Evolutionary conservation across 2,113 vertebrate species (phyloP).

Genomic region (Empidonax alnorum): DNA sequence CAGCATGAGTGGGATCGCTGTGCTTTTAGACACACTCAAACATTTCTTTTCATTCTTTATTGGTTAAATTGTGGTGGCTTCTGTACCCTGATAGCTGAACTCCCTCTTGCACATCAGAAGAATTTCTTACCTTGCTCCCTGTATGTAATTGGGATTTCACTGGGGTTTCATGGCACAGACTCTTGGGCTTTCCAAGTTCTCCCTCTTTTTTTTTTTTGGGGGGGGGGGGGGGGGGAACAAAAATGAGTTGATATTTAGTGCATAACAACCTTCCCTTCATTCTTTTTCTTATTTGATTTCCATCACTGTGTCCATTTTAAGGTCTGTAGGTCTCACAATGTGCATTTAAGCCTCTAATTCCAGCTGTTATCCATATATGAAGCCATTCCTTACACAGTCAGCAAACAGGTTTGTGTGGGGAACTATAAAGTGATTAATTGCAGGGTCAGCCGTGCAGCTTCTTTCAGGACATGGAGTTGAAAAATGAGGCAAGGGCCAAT

Average conservation of each 20-base stretch:
- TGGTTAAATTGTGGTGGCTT: not conserved
- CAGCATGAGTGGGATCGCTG: not conserved
- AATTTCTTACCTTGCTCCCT: not conserved
- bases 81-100: not conserved
- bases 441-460: not conserved
- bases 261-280: not conserved
- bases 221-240: not conserved
- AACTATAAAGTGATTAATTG: not conserved
- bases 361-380: not conserved
- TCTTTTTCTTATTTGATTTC: not conserved
- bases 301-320: not conserved
- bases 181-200: not conserved
- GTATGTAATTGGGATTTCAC: not conserved
- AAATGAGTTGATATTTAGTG: not conserved
- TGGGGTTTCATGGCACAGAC: not conserved
- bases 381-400: not conserved
- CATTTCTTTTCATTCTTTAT: not conserved
- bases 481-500: not conserved
- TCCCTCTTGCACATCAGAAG: not conserved
- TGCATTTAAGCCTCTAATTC: not conserved
- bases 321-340: not conserved
- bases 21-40: not conserved
- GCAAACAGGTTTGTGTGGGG: not conserved
- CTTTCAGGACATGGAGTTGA: not conserved
- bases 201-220: not conserved